Percentiles rank a stretch among this genome's conserved stretches.
Conservation (phyloP, 2,888 invertebrate genomes). For the Bembecia ichneumoniformis region DNA sequence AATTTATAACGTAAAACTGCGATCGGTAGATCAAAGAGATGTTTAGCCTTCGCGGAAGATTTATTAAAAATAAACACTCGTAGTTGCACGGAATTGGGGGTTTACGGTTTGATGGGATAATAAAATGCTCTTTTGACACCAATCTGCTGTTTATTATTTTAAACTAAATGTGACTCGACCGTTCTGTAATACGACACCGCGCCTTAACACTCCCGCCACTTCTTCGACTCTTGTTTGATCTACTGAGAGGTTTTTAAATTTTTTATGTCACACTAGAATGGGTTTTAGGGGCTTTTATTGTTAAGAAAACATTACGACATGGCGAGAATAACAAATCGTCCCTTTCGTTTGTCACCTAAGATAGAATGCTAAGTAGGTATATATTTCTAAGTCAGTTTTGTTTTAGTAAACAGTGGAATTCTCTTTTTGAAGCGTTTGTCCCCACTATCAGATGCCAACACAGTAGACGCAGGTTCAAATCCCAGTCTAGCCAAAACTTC, state of each 20-base stretch:
- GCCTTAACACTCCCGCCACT: constrained; percentile 59
- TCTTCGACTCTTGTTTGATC: constrained; percentile 64
- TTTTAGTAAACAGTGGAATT: no score
- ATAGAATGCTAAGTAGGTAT: no score
- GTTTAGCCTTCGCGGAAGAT: constrained; percentile 50
- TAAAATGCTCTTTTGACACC: constrained; percentile 69
- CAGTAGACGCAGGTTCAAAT: no score
- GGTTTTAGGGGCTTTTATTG: constrained; percentile 63
- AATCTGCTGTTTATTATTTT: constrained; percentile 69
- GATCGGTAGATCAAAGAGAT: constrained; percentile 38
- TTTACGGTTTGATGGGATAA: constrained; percentile 63
- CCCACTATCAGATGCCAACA: no score
- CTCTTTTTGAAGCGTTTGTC: no score
- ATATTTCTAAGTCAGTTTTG: no score
- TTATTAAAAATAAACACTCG: constrained; percentile 57
- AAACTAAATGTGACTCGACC: constrained; percentile 64
- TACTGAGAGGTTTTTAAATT: constrained; percentile 72
- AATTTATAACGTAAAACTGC: constrained; percentile 24
- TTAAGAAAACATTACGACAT: constrained; percentile 57
- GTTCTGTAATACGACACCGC: constrained; percentile 49
- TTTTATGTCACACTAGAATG: constrained; percentile 69
- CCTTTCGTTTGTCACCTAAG: neutral
- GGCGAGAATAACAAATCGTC: neutral
- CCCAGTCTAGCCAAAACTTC: no score
- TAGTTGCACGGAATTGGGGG: constrained; percentile 29